Conservation (phyloP, 1,140 invertebrate species). For the Dysdera silvatica region DNA sequence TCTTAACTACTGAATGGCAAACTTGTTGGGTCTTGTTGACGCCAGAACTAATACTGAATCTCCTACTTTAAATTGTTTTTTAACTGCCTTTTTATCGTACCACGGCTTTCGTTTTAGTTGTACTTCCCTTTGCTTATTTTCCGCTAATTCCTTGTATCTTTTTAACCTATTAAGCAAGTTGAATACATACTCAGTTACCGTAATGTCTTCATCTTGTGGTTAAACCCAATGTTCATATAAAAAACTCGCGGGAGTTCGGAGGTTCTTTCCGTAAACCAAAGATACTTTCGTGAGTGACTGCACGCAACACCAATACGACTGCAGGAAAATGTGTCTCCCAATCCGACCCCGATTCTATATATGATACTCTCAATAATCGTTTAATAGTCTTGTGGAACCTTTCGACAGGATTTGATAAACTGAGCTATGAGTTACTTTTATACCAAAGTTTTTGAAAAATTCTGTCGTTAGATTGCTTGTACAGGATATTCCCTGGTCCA, state of each 20-base stretch:
- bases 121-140: neutral
- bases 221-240: neutral
- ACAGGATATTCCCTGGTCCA: neutral
- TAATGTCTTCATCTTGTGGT: neutral
- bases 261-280: neutral
- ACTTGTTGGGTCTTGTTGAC: neutral
- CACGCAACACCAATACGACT: neutral
- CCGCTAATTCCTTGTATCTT: neutral
- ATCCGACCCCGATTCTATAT: neutral
- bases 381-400: neutral
- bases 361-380: neutral
- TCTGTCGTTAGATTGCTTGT: neutral
- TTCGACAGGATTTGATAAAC: neutral
- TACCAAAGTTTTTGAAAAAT: neutral
- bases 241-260: neutral
- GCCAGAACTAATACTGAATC: neutral
- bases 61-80: neutral
- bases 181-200: neutral
- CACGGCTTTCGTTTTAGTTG: neutral
- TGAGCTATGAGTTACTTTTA: neutral
- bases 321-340: neutral
- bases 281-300: neutral
- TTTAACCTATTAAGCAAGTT: neutral
- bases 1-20: neutral
- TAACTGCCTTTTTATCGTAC: neutral